Base-by-base conservation (phyloP, 2,113 vertebrate genomes). In the Lucifuga dentata region DNA sequence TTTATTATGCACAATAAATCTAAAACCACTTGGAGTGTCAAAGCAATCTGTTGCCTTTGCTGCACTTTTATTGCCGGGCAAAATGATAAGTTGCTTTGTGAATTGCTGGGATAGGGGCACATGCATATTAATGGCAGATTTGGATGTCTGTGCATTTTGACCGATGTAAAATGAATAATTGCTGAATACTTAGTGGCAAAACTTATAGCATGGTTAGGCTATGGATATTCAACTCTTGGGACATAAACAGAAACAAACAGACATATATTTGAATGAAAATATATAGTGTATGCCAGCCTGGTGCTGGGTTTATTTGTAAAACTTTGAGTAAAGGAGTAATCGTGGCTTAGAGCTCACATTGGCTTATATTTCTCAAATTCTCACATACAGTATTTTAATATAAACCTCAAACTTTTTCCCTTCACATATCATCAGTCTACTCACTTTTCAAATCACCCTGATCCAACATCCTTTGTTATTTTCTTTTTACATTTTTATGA, bases 1-100 rank as follows among this genome's bases (percentile, higher is more conserved):
- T 89, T 90, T 91, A 87, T 87, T 91, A 87, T 89, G 87, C 87
- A 83, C 86, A 88, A 90, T 91, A 90, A 90, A 91, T 90, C 86
- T 89, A 83, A 86, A 89, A 87, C 81, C 86, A 88, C 89, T 89
- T 69, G 78, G 70, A 79, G 68, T 89, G 84, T 87, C 85, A 85
- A 59, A 65, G 76, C 76, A 81, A 90, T 90, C 84, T 85, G 78
- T 88, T 85, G 83, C 79, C 82, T 81, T 75, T 35, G 78, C 86
- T 78, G 67, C 85, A 73, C 69, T 86, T 77, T 84, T 81, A 86
- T 83, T 85, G 87, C 73, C 0, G 69, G 65, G 72, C 52, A 55
- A 84, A 86, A 86, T 88, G 88, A 88, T 88, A 75, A 90, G 77
- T 88, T 90, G 70, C 80, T 89, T 86, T 87, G 80, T 86, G 86